These are phyloP conservation scores for Lepus americanus DNA, from an alignment of 2,113 vertebrate genomes.

Conservation along the genomic window DNA sequence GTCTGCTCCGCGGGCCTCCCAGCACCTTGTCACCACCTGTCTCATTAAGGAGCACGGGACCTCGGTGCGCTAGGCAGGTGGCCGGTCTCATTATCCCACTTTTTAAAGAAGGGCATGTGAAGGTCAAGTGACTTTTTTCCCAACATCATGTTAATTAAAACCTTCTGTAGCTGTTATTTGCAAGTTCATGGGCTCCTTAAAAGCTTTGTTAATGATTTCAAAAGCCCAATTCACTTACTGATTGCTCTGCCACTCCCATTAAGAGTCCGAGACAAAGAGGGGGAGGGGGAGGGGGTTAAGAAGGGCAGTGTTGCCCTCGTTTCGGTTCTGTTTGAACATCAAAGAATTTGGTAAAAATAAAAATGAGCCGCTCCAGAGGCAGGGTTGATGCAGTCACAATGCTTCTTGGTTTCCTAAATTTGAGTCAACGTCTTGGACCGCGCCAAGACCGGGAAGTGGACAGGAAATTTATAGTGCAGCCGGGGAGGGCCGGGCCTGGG, in stretches of 20 bases:
- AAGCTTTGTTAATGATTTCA: constrained; percentile 31
- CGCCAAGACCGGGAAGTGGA: not conserved
- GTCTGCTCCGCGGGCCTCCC: not conserved
- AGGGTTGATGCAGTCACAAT: not conserved
- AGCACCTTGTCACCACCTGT: not conserved
- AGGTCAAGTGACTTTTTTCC: constrained; percentile 60
- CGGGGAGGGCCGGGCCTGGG: not conserved
- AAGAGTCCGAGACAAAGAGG: not conserved
- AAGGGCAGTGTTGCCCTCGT: not conserved
- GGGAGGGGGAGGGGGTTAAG: not conserved
- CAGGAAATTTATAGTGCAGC: not conserved
- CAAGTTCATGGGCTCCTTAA: constrained; percentile 34
- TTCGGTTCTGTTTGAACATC: not conserved
- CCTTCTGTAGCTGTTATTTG: constrained; percentile 40
- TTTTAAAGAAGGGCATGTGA: constrained; percentile 41
- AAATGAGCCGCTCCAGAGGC: not conserved
- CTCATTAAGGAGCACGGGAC: not conserved
- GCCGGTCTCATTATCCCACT: not conserved
- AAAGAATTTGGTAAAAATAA: constrained; percentile 5
- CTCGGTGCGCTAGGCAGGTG: not conserved
- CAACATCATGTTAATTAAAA: constrained; percentile 46
- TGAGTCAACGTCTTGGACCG: not conserved
- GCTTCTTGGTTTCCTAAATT: not conserved
- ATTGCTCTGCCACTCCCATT: not conserved
- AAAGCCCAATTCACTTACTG: not conserved